A percentile compares a stretch with the other conserved stretches of the same genome.
Evolutionary conservation across 2,888 invertebrate genomes (phyloP).

Genomic region (Chesias legatella): DNA sequence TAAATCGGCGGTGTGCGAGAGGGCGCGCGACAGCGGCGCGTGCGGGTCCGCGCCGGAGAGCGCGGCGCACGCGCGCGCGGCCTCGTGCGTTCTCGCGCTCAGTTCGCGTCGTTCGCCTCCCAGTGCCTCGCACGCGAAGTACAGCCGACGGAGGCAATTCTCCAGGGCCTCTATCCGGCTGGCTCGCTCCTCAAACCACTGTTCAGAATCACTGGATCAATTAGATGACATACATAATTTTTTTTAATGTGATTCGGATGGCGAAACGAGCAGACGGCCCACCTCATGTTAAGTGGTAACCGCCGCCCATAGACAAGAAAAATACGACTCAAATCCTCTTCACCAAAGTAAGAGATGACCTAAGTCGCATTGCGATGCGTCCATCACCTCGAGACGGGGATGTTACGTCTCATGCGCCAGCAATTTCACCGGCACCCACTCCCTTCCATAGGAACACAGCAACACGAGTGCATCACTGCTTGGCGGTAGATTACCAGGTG

Average conservation of each 20-base stretch:
- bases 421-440: too few species aligned
- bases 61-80: conserved; percentile 91
- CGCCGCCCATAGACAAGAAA: too few species aligned
- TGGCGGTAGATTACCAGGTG: too few species aligned
- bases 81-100: conserved; percentile 87
- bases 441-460: too few species aligned
- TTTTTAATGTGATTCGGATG: conserved; percentile 1
- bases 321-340: too few species aligned
- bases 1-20: conserved; percentile 82
- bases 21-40: conserved; percentile 91
- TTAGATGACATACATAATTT: background rate
- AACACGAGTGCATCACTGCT: too few species aligned
- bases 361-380: too few species aligned
- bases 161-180: conserved; percentile 95
- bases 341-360: too few species aligned
- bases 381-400: too few species aligned
- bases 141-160: conserved; percentile 91
- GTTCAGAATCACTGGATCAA: background rate
- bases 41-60: conserved; percentile 96
- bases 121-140: conserved; percentile 92
- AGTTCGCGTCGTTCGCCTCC: conserved; percentile 93
- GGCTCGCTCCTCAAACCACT: conserved; percentile 99
- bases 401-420: too few species aligned
- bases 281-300: too few species aligned
- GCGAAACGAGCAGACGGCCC: too few species aligned